Evolutionary conservation across 2,888 invertebrate species (phyloP), one percentile per base, ranked within the genome.

Genomic region (Rhodophaea formosa): DNA sequence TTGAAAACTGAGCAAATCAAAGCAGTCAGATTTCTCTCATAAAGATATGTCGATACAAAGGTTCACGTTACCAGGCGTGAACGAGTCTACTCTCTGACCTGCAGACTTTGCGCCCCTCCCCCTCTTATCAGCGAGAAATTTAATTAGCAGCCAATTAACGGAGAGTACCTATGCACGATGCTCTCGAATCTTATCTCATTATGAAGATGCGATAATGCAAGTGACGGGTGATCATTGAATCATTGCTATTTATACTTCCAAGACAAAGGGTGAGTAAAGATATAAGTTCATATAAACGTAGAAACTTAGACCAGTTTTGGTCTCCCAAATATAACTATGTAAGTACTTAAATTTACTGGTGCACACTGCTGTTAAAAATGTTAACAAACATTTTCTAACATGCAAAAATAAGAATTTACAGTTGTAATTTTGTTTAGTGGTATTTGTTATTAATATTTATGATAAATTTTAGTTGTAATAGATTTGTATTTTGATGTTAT

Each of bases 81-180:
- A n/a, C 51, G 51, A 15, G 15, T 23, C 29, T 7, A 10, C 29
- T 49, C 16, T 29, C 15, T 51, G 51, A 51, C 51, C 51, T 32
- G 32, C 43, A 14, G 51, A 35, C 32, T 32, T 32, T 32, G 32
- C 15, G 15, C 15, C 51, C 51, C 15, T 29, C n/a, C n/a, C 1
- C 51, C 35, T 51, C 32, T 51, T 35, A 30, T 32, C 1, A 7
- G 7, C 29, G n/a, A 51, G 51, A 51, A 51, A 51, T 32, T 51
- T 32, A 51, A 51, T 51, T 51, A 51, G 29, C 15, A 10, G 14
- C 35, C 35, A 51, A 51, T 51, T 51, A 47, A 47, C 30, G 30
- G 1, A 23, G 47, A 51, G 51, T 16, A 51, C 35, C 15, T 32
- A 15, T 15, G n/a, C 32, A 30, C 7, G 29, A 47, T 17, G 45